Evolutionary conservation across 2,888 invertebrate genomes (phyloP).

Genomic region (Beris morrisii): DNA sequence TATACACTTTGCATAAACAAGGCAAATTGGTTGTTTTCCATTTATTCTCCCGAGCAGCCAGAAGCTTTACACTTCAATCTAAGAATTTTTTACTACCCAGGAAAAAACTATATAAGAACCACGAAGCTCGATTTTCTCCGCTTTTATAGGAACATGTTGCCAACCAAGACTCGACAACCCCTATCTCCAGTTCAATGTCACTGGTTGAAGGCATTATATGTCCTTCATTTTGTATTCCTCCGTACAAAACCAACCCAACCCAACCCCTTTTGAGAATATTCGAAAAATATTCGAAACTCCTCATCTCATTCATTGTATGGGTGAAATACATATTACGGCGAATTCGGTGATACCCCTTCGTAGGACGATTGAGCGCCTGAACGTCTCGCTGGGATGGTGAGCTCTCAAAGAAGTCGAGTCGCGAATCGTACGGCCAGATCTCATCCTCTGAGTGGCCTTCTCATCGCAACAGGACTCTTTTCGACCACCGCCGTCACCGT

Average conservation of each 20-base stretch:
- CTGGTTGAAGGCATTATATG: not conserved
- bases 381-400: not conserved
- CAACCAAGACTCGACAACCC: not conserved
- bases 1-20: too few species aligned
- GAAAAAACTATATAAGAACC: too few species aligned
- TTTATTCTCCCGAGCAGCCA: too few species aligned
- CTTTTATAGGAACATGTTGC: slow-evolving; percentile 19
- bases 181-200: slow-evolving; percentile 19
- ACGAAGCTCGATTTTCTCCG: not conserved
- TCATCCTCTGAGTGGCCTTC: too few species aligned
- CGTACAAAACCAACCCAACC: not conserved
- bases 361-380: not conserved
- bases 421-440: not conserved
- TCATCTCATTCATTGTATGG: too few species aligned
- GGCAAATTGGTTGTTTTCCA: too few species aligned
- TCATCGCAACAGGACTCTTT: too few species aligned
- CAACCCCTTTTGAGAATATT: not conserved
- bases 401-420: not conserved
- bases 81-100: too few species aligned
- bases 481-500: too few species aligned
- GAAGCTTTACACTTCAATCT: too few species aligned
- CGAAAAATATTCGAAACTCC: too few species aligned
- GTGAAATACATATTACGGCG: too few species aligned
- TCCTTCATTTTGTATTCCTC: not conserved
- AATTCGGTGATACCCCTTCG: not conserved